A percentile compares a stretch with the other conserved stretches of the same genome.
Conservation (phyloP, 2,113 vertebrate genomes). For the Mobula birostris region DNA sequence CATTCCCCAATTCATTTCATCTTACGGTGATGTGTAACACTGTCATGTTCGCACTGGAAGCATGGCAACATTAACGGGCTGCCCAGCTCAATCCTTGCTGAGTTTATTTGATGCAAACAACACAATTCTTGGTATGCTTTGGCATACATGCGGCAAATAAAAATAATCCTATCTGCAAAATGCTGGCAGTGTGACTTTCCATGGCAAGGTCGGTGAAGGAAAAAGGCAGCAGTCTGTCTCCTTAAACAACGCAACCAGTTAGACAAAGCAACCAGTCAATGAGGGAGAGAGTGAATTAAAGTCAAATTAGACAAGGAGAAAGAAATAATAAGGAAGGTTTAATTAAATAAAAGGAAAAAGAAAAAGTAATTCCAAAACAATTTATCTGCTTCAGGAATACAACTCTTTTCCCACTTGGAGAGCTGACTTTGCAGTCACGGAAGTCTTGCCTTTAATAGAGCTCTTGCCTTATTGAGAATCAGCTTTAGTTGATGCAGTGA, state of each 20-base stretch:
- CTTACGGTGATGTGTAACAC: not conserved
- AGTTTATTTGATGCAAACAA: too few species aligned
- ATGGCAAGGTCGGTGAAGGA: not conserved
- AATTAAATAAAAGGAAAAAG: not conserved
- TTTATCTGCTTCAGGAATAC: not conserved
- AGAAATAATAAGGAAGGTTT: not conserved
- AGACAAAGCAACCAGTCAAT: not conserved
- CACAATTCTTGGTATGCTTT: too few species aligned
- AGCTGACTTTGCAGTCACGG: not conserved
- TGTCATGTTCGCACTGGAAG: too few species aligned
- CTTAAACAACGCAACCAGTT: not conserved
- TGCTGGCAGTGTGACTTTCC: not conserved
- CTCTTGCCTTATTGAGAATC: not conserved
- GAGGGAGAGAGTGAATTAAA: not conserved
- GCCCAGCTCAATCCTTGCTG: too few species aligned
- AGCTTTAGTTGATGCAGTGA: not conserved
- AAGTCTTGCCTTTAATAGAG: not conserved
- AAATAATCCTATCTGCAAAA: too few species aligned
- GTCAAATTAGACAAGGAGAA: not conserved
- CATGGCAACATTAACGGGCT: too few species aligned
- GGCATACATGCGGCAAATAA: too few species aligned
- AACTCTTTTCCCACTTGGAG: not conserved
- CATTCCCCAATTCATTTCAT: not conserved
- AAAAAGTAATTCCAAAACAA: not conserved
- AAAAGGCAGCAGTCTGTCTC: not conserved